Conservation (phyloP, 1,140 invertebrate genomes). For the Calycopis cecrops region DNA sequence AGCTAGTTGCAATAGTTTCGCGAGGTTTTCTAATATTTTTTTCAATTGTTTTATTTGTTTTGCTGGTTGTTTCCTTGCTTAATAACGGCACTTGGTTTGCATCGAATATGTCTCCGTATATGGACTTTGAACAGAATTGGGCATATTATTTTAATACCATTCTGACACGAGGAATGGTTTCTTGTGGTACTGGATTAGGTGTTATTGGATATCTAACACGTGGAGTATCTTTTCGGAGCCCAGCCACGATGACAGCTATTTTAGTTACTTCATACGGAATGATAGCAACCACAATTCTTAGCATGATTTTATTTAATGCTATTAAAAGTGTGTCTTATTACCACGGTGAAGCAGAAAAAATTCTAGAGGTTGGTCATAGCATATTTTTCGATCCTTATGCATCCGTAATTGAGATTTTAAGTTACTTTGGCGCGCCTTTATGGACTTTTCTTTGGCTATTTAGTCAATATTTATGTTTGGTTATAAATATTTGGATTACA, state of each 20-base stretch:
- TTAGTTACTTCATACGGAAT: constrained; percentile 38
- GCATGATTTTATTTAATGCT: constrained; percentile 49
- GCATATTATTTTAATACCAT: constrained; percentile 32
- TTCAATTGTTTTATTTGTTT: constrained; percentile 38
- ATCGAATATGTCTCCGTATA: constrained; percentile 37
- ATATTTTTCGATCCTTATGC: constrained; percentile 48
- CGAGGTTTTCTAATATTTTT: constrained; percentile 41
- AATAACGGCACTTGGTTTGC: constrained; percentile 54
- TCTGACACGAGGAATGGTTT: constrained; percentile 38
- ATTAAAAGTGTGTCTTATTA: constrained; percentile 58
- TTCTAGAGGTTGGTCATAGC: constrained; percentile 44
- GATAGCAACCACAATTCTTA: constrained; percentile 38
- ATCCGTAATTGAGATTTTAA: constrained; percentile 48
- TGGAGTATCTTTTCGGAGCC: constrained; percentile 51
- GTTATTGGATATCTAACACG: constrained; percentile 48
- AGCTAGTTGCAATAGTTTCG: constrained; percentile 37
- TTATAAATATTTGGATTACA: constrained; percentile 46
- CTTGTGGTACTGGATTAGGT: constrained; percentile 47
- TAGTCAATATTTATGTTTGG: constrained; percentile 38
- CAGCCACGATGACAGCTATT: constrained; percentile 53
- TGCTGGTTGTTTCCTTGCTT: constrained; percentile 51
- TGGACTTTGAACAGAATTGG: constrained; percentile 30
- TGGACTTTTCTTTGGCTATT: constrained; percentile 60
- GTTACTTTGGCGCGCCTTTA: constrained; percentile 45
- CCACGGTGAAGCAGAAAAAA: constrained; percentile 52